Conservation (phyloP, 2,113 vertebrate genomes). For the Hippocampus mohnikei region DNA sequence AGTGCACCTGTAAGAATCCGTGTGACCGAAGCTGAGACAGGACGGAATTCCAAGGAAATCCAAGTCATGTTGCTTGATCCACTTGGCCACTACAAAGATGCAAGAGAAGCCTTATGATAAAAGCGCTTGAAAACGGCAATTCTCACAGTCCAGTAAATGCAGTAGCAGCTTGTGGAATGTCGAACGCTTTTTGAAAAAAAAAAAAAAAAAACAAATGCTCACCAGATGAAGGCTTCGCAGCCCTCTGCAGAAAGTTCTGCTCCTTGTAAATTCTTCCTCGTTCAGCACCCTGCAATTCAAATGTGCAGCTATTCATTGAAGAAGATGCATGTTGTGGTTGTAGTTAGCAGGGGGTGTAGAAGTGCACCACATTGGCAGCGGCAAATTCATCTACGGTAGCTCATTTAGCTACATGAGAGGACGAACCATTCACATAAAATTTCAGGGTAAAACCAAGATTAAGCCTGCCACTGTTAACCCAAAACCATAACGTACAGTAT, state of each 20-base stretch:
- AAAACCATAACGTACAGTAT: no score
- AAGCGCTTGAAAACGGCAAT: background rate
- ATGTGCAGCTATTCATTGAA: background rate
- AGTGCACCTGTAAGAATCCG: slow-evolving; percentile 82
- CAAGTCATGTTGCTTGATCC: slow-evolving; percentile 77
- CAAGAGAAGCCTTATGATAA: background rate
- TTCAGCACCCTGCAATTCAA: slow-evolving; percentile 77
- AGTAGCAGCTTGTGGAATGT: no score
- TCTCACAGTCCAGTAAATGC: background rate
- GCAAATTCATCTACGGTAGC: no score
- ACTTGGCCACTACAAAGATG: slow-evolving; percentile 80
- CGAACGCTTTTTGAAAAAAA: background rate
- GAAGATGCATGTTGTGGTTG: background rate
- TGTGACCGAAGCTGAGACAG: slow-evolving; percentile 86
- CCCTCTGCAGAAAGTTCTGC: slow-evolving; percentile 90
- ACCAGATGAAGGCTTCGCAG: slow-evolving; percentile 79
- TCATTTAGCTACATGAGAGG: no score
- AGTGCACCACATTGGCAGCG: background rate
- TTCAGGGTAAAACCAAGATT: no score
- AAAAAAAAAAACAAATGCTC: slow-evolving; percentile 9
- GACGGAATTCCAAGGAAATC: slow-evolving; percentile 83
- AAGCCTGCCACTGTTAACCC: no score
- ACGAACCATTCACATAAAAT: no score
- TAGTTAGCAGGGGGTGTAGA: background rate
- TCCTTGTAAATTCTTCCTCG: slow-evolving; percentile 88